A percentile compares a stretch with the other conserved stretches of the same genome.
Evolutionary conservation across 2,113 vertebrate genomes (phyloP).

Genomic region (Proteles cristata): DNA sequence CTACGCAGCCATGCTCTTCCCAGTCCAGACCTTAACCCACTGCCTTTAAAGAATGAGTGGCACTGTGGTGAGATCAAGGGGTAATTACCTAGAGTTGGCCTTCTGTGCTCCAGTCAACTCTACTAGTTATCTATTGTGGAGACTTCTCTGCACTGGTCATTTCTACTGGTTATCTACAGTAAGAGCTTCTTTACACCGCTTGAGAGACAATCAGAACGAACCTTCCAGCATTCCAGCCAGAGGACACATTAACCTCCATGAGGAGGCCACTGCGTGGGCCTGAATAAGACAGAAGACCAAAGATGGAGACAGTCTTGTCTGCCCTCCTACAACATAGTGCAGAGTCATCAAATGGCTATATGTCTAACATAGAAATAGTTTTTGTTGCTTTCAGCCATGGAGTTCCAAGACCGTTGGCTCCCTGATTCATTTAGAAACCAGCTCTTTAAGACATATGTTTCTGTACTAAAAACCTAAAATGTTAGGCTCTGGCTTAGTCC

Average conservation of each 20-base stretch:
- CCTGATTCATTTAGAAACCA: not conserved
- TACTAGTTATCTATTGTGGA: not conserved
- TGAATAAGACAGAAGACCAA: not conserved
- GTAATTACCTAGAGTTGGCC: not conserved
- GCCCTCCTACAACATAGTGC: not conserved
- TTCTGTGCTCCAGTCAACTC: not conserved
- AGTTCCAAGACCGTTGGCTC: not conserved
- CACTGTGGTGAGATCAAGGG: not conserved
- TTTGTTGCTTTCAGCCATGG: not conserved
- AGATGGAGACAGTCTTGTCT: not conserved
- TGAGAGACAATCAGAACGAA: not conserved
- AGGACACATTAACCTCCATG: not conserved
- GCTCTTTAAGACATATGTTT: not conserved
- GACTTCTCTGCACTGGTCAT: not conserved
- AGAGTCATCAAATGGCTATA: too few species aligned
- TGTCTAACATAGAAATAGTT: not conserved
- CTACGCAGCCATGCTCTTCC: not conserved
- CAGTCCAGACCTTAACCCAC: not conserved
- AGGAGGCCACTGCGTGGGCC: not conserved
- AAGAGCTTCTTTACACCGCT: not conserved
- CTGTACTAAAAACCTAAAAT: not conserved
- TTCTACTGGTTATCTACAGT: not conserved
- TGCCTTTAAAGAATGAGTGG: not conserved
- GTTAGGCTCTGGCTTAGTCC: not conserved
- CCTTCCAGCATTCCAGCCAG: not conserved